Evolutionary conservation across 1,140 invertebrate species (phyloP).

Genomic region (Drosophila pandora): DNA sequence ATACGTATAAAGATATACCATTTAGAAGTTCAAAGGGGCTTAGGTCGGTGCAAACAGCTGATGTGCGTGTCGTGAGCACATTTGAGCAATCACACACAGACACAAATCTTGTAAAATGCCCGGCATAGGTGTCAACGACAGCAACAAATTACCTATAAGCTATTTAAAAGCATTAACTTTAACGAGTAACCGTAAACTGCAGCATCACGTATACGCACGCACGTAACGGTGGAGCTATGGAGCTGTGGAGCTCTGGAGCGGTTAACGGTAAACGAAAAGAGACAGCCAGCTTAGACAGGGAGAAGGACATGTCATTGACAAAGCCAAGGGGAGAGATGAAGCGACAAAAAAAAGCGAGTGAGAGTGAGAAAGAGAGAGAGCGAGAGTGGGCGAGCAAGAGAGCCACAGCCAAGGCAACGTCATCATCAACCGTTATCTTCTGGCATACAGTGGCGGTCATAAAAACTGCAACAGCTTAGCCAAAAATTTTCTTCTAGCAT

Average conservation of each 20-base stretch:
- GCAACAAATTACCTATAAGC: slow-evolving; percentile 62
- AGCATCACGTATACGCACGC: slow-evolving; percentile 59
- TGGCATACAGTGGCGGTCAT: slow-evolving; percentile 57
- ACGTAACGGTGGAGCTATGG: not conserved
- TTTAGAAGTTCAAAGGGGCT: slow-evolving; percentile 6
- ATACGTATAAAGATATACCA: not conserved
- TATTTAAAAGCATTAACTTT: slow-evolving; percentile 64
- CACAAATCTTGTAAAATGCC: slow-evolving; percentile 63
- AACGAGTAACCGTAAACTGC: slow-evolving; percentile 69
- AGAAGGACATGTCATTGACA: slow-evolving; percentile 58
- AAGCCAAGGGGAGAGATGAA: slow-evolving; percentile 26
- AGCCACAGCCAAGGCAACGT: slow-evolving; percentile 36
- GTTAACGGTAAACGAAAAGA: slow-evolving; percentile 2
- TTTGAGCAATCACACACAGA: slow-evolving; percentile 20
- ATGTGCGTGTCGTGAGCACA: slow-evolving; percentile 56
- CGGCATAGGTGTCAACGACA: slow-evolving; percentile 57
- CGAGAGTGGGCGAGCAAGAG: not conserved
- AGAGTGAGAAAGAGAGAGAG: not conserved
- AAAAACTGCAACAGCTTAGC: slow-evolving; percentile 59
- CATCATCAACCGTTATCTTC: slow-evolving; percentile 41
- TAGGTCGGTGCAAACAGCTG: slow-evolving; percentile 55
- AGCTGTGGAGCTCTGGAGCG: too few relatives aligned
- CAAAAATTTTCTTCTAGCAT: slow-evolving; percentile 27
- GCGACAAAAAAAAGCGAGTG: slow-evolving; percentile 8
- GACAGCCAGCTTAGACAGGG: slow-evolving; percentile 25